Evolutionary conservation across 2,888 invertebrate species (phyloP).

Genomic region (Pristionchus japonicus): DNA sequence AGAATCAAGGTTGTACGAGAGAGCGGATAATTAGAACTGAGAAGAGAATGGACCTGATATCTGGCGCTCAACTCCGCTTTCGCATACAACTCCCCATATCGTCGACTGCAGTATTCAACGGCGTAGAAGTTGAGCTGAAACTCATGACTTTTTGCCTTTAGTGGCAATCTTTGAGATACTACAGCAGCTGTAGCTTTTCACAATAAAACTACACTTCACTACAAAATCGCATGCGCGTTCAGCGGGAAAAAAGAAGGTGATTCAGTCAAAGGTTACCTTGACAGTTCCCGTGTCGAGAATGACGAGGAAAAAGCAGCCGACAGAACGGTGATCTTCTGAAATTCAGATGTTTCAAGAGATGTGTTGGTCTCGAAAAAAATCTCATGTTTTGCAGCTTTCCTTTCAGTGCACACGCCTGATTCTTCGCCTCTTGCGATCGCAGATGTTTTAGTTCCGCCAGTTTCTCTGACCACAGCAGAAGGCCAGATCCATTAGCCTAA

Average conservation of each 20-base stretch:
- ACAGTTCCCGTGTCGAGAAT: neutral
- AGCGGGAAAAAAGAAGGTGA: too few species aligned
- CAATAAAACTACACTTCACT: too few species aligned
- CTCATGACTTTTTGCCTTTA: neutral
- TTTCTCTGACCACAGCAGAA: neutral
- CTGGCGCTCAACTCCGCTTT: neutral
- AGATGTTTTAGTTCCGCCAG: neutral
- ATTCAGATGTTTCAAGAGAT: neutral
- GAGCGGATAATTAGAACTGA: too few species aligned
- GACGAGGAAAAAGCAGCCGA: neutral
- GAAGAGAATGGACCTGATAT: constrained; percentile 5
- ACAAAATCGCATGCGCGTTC: too few species aligned
- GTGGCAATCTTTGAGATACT: too few species aligned
- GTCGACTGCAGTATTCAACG: neutral
- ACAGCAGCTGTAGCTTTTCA: too few species aligned
- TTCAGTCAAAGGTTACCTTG: neutral
- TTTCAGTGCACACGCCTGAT: neutral
- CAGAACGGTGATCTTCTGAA: neutral
- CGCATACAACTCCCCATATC: neutral
- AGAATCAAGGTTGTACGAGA: too few species aligned
- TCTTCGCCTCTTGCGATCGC: neutral
- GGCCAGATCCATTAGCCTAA: neutral
- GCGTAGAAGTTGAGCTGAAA: constrained; percentile 16
- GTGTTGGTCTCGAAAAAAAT: neutral
- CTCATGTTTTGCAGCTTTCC: neutral